These are phyloP conservation scores for Mythimna impura DNA, from an alignment of 2,888 invertebrate species.

Conservation along the genomic window DNA sequence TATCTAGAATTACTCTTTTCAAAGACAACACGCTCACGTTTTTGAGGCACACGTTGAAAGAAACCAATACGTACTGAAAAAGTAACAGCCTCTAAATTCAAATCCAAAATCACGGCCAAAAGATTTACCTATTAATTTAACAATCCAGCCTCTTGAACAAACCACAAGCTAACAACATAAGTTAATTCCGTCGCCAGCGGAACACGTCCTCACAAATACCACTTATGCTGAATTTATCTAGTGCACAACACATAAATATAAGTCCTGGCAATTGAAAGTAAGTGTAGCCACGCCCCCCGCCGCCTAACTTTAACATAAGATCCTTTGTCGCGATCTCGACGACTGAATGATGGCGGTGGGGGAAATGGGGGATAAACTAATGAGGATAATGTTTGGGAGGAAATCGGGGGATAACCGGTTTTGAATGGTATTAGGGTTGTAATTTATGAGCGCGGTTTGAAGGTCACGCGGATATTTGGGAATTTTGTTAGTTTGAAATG, in stretches of 20 bases:
- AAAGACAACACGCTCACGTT: no score
- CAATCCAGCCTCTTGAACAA: conserved; percentile 14
- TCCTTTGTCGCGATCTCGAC: conserved; percentile 71
- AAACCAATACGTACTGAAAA: background rate
- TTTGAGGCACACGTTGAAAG: background rate
- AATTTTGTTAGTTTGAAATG: background rate
- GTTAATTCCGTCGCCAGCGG: conserved; percentile 56
- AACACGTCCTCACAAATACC: conserved; percentile 80
- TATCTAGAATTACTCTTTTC: no score
- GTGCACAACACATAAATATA: conserved; percentile 82
- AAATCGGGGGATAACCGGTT: conserved; percentile 62
- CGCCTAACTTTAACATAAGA: conserved; percentile 66
- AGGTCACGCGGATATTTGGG: conserved; percentile 5
- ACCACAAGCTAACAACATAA: conserved; percentile 36
- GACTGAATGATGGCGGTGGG: conserved; percentile 63
- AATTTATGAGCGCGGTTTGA: conserved; percentile 39
- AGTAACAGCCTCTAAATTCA: background rate
- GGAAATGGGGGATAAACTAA: conserved; percentile 61
- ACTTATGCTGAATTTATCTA: conserved; percentile 85
- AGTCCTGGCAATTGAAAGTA: conserved; percentile 81
- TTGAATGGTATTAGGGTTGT: conserved; percentile 45
- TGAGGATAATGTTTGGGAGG: conserved; percentile 62
- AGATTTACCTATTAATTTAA: conserved; percentile 8
- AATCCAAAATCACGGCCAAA: background rate
- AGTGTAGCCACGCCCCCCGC: conserved; percentile 75